Percentiles rank a stretch among this genome's conserved stretches.
phyloP scores from a whole-genome alignment of 2,113 vertebrate species.

The Centropus unirufus region DNA sequence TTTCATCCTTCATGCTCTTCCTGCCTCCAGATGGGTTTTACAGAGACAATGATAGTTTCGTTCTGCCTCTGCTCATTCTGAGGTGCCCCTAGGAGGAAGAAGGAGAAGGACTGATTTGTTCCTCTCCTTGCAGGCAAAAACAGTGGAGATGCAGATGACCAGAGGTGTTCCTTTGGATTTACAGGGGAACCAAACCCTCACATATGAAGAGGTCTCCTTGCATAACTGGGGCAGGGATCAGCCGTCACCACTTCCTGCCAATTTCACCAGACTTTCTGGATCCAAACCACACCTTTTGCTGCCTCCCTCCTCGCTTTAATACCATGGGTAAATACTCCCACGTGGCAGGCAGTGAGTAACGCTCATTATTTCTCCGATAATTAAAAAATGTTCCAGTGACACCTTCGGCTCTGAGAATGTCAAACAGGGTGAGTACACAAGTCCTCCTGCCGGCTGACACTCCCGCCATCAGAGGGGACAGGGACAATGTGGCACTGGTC shows the following conservation, averaged over 20 bases:
- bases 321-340: background rate
- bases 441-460: background rate
- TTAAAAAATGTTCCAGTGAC: background rate
- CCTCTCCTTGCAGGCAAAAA: background rate
- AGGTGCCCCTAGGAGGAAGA: background rate
- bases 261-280: background rate
- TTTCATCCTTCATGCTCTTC: background rate
- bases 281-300: background rate
- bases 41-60: rapidly evolving
- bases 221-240: background rate
- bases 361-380: background rate
- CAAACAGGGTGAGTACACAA: rapidly evolving
- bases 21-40: background rate
- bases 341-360: background rate
- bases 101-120: background rate
- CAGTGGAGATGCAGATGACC: background rate
- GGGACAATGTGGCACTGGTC: rapidly evolving
- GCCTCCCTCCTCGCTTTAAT: background rate
- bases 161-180: background rate
- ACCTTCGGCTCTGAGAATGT: rapidly evolving
- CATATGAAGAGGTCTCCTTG: background rate
- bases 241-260: background rate
- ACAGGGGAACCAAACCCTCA: background rate
- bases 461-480: background rate
- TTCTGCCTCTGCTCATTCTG: background rate